Conservation (phyloP, 1,140 invertebrate species). For the Hypothenemus hampei region DNA sequence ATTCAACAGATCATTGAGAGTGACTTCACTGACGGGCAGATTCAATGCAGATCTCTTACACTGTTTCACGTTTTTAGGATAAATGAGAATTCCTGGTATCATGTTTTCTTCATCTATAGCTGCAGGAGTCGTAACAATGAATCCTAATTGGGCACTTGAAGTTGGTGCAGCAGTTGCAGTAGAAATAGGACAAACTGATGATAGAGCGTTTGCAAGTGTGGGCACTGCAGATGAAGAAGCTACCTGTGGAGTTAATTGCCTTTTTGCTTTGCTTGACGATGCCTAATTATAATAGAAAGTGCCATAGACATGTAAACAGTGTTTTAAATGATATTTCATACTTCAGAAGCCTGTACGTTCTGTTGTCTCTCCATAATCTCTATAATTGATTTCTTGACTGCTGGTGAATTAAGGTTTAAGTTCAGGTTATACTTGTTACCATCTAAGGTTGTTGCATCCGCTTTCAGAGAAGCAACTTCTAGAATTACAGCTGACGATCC, state of each 20-base stretch:
- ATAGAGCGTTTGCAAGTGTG: neutral
- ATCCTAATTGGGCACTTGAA: neutral
- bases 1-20: no score
- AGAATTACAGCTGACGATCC: no score
- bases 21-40: no score
- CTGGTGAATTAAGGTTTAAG: constrained; percentile 13
- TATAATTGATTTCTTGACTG: constrained; percentile 18
- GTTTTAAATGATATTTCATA: neutral
- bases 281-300: neutral
- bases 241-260: neutral
- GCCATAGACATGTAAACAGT: neutral
- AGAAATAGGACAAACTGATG: neutral
- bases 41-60: neutral
- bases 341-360: neutral
- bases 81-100: constrained; percentile 15
- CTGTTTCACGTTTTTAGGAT: constrained; percentile 5
- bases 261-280: constrained; percentile 4
- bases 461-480: no score
- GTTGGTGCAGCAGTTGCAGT: neutral
- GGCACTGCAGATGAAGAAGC: neutral
- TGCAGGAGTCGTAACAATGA: neutral
- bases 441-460: no score
- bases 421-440: constrained; percentile 14
- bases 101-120: neutral
- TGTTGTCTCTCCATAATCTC: constrained; percentile 24